Evolutionary conservation across 2,888 invertebrate genomes (phyloP).

Genomic region (Synanthedon formicaeformis): DNA sequence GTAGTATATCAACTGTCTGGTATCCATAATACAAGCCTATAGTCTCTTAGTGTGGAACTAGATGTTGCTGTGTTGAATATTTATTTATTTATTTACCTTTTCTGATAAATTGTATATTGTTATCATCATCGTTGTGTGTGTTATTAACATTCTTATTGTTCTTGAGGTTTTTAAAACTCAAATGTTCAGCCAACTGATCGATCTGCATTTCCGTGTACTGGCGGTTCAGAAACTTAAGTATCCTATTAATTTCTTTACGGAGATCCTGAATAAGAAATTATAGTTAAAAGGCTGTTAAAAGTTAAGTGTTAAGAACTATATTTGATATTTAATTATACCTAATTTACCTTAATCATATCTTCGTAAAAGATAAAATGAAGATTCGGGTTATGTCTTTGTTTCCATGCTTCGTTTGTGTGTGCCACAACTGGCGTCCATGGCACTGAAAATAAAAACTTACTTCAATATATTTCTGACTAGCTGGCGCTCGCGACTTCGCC

Average conservation of each 20-base stretch:
- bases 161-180: slow-evolving; percentile 71
- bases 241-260: slow-evolving; percentile 50
- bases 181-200: slow-evolving; percentile 52
- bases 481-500: too few species aligned
- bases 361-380: slow-evolving; percentile 58
- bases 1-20: too few species aligned
- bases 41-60: too few species aligned
- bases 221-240: slow-evolving; percentile 63
- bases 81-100: slow-evolving; percentile 27
- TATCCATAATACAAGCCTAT: too few species aligned
- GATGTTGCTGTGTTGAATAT: too few species aligned
- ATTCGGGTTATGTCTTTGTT: slow-evolving; percentile 38
- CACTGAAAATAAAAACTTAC: slow-evolving; percentile 26
- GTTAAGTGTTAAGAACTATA: too few species aligned
- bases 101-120: slow-evolving; percentile 45
- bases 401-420: slow-evolving; percentile 56
- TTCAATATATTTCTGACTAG: not conserved
- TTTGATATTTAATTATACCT: not conserved
- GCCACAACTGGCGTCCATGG: slow-evolving; percentile 52
- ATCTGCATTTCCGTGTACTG: slow-evolving; percentile 51
- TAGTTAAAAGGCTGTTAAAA: not conserved
- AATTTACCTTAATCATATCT: slow-evolving; percentile 45
- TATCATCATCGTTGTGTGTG: slow-evolving; percentile 25
- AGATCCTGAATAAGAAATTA: slow-evolving; percentile 47
- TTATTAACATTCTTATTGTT: slow-evolving; percentile 72